Percentiles rank a stretch among this genome's conserved stretches.
phyloP scores from a whole-genome alignment of 2,888 invertebrate genomes.

The Clistopyga incitator region DNA sequence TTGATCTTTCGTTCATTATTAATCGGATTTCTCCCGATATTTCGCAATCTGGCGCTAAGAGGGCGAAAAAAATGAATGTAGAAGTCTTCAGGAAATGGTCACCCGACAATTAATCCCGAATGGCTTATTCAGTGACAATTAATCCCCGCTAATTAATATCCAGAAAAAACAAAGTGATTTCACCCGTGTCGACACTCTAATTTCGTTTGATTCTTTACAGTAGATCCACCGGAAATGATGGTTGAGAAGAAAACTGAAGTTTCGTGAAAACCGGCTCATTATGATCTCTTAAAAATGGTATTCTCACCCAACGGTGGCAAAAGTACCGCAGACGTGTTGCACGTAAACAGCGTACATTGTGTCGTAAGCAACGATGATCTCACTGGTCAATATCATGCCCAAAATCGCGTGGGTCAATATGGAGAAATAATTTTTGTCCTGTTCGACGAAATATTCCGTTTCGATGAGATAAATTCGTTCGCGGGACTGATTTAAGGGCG shows the following conservation, averaged over 20 bases:
- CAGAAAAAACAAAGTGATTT: too few relatives aligned
- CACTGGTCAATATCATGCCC: slow-evolving; percentile 49
- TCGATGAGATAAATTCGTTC: slow-evolving; percentile 56
- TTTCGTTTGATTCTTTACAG: too few relatives aligned
- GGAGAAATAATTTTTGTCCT: slow-evolving; percentile 57
- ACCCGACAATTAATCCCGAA: too few relatives aligned
- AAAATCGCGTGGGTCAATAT: slow-evolving; percentile 63
- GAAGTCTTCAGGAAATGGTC: neutral
- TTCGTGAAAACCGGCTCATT: neutral
- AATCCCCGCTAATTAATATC: too few relatives aligned
- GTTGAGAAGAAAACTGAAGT: too few relatives aligned
- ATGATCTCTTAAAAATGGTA: too few relatives aligned
- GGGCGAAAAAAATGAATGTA: neutral
- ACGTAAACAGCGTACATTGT: slow-evolving; percentile 58
- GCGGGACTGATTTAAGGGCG: slow-evolving; percentile 63
- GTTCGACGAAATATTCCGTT: slow-evolving; percentile 64
- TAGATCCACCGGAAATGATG: too few relatives aligned
- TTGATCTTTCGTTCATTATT: neutral
- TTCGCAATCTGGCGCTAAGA: slow-evolving; percentile 50
- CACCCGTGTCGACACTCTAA: too few relatives aligned
- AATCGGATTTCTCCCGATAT: neutral
- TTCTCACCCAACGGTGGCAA: slow-evolving; percentile 57
- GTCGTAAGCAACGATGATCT: slow-evolving; percentile 59
- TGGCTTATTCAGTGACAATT: neutral
- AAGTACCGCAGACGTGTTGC: slow-evolving; percentile 63